Base-by-base conservation (phyloP, 2,797 vertebrate species). In the Mus minutoides region DNA sequence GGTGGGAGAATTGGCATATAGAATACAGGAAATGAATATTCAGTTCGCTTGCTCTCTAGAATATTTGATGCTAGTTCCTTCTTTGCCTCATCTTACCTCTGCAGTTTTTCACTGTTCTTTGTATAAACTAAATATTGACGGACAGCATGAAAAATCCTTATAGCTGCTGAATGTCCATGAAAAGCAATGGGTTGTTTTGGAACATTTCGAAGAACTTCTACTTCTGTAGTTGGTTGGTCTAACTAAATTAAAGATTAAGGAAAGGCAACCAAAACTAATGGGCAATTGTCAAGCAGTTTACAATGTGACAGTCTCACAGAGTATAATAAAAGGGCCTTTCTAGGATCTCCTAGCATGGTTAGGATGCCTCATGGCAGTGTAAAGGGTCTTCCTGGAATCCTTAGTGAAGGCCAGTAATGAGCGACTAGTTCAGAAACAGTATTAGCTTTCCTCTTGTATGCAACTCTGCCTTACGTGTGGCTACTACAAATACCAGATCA, bases 341-440 rank as follows among this genome's bases (percentile, higher is more conserved):
- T 64, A 37, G 56, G 22, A 31, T 34, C 60, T 9, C 71, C n/a
- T 67, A 24, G 80, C 19, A 40, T 43, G 14, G 79, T 26, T 82
- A 64, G 76, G 46, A 64, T 58, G 89, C 56, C 64, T 17, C 2
- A 71, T 34, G 60, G 4, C 14, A 62, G 49, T 73, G 14, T 43
- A 56, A 85, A 79, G 21, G 29, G 3, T 76, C 12, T 67, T 90
- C 83, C 26, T 17, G 10, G 22, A 89, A 76, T 4, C 43, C 67
- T 89, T 62, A 79, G 1, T 64, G 54, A 58, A 87, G 16, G 19
- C 12, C 52, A 60, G 75, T 43, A 56, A 56, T 2, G 43, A 89
- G 22, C 16, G 94, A 52, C 83, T 71, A 75, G 67, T 69, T 78
- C 21, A 43, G n/a, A 96, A 91, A 91, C 84, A 83, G 54, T 46